A percentile compares a stretch with the other conserved stretches of the same genome.
These are phyloP conservation scores for Dicranocentrus wangi DNA, from an alignment of 2,888 invertebrate species.

Conservation along the genomic window DNA sequence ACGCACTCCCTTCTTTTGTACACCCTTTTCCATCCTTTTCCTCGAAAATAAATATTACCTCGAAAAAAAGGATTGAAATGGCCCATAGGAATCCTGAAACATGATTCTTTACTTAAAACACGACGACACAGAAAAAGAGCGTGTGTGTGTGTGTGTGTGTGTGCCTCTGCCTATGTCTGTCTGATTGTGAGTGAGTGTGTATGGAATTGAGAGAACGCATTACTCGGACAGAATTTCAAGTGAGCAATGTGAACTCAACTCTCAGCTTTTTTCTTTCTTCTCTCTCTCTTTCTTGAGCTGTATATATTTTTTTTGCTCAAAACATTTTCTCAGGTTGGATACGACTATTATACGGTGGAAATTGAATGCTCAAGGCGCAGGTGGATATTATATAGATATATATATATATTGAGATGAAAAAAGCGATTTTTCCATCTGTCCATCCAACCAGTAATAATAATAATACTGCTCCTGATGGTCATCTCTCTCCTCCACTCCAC, in stretches of 20 bases:
- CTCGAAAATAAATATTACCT: background rate
- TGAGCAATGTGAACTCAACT: constrained; percentile 25
- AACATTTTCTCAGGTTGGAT: background rate
- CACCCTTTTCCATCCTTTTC: constrained; percentile 16
- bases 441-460: constrained; percentile 15
- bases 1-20: constrained; percentile 1
- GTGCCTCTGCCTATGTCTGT: background rate
- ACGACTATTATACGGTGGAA: background rate
- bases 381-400: constrained; percentile 45
- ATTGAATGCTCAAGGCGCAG: constrained; percentile 47
- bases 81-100: constrained; percentile 62
- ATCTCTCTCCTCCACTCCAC: constrained; percentile 22
- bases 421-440: constrained; percentile 49
- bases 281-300: too few species aligned
- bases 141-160: too few species aligned
- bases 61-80: constrained; percentile 38
- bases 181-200: too few species aligned
- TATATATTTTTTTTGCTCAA: constrained; percentile 21
- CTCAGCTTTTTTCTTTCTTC: constrained; percentile 26
- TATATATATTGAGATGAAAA: constrained; percentile 46
- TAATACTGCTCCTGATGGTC: constrained; percentile 37
- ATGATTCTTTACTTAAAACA: constrained; percentile 62
- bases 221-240: constrained; percentile 64
- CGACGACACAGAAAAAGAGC: constrained; percentile 25
- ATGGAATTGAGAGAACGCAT: constrained; percentile 1